phyloP scores from a whole-genome alignment of 1,140 invertebrate species.

The Drosophila albomicans region DNA sequence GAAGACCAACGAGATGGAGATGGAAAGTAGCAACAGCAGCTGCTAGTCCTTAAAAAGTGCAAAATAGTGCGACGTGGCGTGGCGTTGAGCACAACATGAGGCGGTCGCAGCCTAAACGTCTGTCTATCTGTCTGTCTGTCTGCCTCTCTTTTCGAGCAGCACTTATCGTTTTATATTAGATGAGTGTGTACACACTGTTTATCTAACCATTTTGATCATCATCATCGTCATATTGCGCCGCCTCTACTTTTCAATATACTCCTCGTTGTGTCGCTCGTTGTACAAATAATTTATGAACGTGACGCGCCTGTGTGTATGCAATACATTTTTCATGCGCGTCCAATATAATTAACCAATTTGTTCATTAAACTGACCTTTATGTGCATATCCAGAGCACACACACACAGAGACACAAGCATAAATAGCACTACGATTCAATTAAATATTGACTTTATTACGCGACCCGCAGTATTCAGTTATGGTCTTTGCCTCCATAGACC shows the following conservation, averaged over 20 bases:
- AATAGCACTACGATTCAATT: constrained; percentile 71
- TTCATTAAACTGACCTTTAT: constrained; percentile 79
- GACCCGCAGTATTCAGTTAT: constrained; percentile 43
- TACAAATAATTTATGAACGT: constrained; percentile 30
- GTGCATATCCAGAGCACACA: constrained; percentile 22
- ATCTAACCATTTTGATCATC: constrained; percentile 11
- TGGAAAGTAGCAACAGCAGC: constrained; percentile 23
- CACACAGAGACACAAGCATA: constrained; percentile 23
- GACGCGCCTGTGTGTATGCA: constrained; percentile 30
- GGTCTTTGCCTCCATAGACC: constrained; percentile 12
- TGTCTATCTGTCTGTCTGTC: constrained; percentile 34
- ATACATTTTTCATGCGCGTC: constrained; percentile 49
- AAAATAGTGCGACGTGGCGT: constrained; percentile 73
- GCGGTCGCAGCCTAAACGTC: constrained; percentile 36
- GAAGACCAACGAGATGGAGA: neutral
- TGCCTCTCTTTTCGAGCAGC: constrained; percentile 6
- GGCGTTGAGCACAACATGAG: constrained; percentile 27
- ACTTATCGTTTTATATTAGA: constrained; percentile 31
- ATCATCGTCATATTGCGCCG: constrained; percentile 9
- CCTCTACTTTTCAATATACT: constrained; percentile 11
- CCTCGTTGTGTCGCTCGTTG: neutral
- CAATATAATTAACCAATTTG: constrained; percentile 77
- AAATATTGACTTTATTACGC: constrained; percentile 70
- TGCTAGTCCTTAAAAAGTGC: constrained; percentile 75
- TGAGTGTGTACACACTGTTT: constrained; percentile 18